Percentiles rank a stretch among this genome's conserved stretches.
phyloP scores from a whole-genome alignment of 92 coral and sea anemone genomes.

The Porites lobata region DNA sequence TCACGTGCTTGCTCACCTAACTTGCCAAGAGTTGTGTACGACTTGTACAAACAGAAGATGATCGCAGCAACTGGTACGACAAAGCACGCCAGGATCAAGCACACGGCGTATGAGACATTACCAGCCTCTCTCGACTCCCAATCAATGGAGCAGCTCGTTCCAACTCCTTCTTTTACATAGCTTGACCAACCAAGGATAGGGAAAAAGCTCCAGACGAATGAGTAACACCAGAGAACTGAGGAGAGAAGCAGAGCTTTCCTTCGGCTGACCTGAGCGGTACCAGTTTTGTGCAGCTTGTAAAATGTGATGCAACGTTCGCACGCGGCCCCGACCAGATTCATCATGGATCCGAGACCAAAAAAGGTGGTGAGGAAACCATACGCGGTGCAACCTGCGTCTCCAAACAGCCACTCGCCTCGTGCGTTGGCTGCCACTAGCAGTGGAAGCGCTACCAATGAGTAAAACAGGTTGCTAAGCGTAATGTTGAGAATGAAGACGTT shows the following conservation, averaged over 20 bases:
- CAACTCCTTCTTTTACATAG: slow-evolving; percentile 36
- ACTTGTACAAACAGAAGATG: background rate
- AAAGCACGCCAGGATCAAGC: slow-evolving; percentile 29
- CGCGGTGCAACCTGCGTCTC: slow-evolving; percentile 29
- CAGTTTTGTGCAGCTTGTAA: slow-evolving; percentile 7
- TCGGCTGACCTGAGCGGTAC: slow-evolving; percentile 5
- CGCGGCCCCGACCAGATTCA: slow-evolving; percentile 25
- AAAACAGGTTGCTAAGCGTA: slow-evolving; percentile 24
- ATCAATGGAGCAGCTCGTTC: slow-evolving; percentile 43
- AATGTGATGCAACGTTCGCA: slow-evolving; percentile 51
- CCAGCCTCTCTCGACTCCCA: slow-evolving; percentile 22
- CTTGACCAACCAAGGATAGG: slow-evolving; percentile 53
- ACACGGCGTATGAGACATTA: slow-evolving; percentile 1
- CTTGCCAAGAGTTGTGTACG: background rate
- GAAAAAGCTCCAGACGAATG: slow-evolving; percentile 45
- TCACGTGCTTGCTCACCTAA: slow-evolving; percentile 2
- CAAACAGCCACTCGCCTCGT: slow-evolving; percentile 44
- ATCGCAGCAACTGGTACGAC: slow-evolving; percentile 25
- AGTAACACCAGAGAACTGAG: slow-evolving; percentile 15
- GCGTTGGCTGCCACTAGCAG: slow-evolving; percentile 10
- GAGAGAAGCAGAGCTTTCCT: slow-evolving; percentile 20
- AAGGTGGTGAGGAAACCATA: slow-evolving; percentile 43
- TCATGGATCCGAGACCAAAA: slow-evolving; percentile 32
- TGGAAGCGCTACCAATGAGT: slow-evolving; percentile 21
- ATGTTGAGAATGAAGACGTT: slow-evolving; percentile 47